phyloP scores from a whole-genome alignment of 2,797 vertebrate species.

The Tapirus indicus region DNA sequence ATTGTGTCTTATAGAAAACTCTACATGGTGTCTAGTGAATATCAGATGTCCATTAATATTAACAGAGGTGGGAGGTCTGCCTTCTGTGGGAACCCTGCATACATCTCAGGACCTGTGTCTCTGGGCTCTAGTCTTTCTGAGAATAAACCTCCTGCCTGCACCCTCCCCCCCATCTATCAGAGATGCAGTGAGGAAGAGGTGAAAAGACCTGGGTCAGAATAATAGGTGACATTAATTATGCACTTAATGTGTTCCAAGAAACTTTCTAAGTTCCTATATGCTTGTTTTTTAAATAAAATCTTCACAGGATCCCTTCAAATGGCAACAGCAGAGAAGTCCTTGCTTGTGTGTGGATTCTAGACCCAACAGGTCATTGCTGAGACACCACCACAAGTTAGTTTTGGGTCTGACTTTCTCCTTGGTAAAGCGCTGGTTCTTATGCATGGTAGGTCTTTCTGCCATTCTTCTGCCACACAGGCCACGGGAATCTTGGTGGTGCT shows the following conservation, averaged over 20 bases:
- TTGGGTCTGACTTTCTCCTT: background rate
- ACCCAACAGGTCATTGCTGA: background rate
- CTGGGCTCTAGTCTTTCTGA: too few species aligned
- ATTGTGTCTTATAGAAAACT: background rate
- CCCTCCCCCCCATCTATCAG: background rate
- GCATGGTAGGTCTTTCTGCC: too few species aligned
- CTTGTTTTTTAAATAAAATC: background rate
- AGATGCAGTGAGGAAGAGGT: background rate
- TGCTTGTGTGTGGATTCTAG: too few species aligned
- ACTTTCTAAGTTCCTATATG: background rate
- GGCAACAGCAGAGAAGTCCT: background rate
- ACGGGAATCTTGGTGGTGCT: too few species aligned
- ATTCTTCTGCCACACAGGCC: too few species aligned
- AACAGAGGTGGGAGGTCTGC: too few species aligned
- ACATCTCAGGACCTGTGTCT: background rate
- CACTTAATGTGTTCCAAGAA: too few species aligned
- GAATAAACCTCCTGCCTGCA: background rate
- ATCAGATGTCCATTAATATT: rapidly evolving
- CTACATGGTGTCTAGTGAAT: background rate
- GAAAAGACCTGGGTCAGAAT: background rate
- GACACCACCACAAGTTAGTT: too few species aligned
- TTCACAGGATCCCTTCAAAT: background rate
- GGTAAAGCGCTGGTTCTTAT: too few species aligned
- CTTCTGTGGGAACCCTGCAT: too few species aligned
- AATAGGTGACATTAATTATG: background rate